Base-by-base conservation (phyloP, 2,797 vertebrate species). In the Trachurus trachurus region DNA sequence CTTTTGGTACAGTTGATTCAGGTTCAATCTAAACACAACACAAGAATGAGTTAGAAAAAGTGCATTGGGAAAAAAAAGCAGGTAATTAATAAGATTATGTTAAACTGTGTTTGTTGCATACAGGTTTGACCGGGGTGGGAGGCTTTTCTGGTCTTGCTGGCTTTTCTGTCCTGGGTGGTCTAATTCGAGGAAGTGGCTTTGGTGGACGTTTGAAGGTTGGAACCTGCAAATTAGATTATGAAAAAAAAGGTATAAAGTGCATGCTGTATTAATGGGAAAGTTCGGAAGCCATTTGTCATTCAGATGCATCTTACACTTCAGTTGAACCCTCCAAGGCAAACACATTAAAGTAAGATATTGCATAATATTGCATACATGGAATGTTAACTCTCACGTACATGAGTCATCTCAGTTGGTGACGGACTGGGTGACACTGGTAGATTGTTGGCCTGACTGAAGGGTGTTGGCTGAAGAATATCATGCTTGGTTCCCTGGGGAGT, bases 181-280 rank as follows among this genome's bases (percentile, higher is more conserved):
- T 88, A 9, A 4, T 78, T 66, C 94, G 91, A 34, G 92, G 93
- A 22, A 87, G 71, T 0, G 93, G 92, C 37, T 75, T 94, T 1
- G 90, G 93, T 0, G 88, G 92, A 67, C 87, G 89, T 66, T 71
- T 94, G 79, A 89, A 89, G 39, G 76, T 72, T 3, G 17, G 40
- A 15, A 74, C 82, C 94, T 95, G 63, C 0, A 72, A 29, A 34
- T 70, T 53, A 9, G 8, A 52, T 39, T 10, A 34, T 10, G 10
- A 63, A 44, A 59, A 2, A 71, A 2, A 71, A 9, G 3, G 2
- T 10, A 29, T 13, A 2, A 78, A 47, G 15, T 7, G 0, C 11
- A 66, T 7, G 2, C 53, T 15, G 0, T 12, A n/a, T 1, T 19
- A 59, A 59, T 31, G 0, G 6, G n/a, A 44, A 9, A 15, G 9